Base-by-base conservation (phyloP, 1,140 invertebrate species). In the Bombus impatiens region DNA sequence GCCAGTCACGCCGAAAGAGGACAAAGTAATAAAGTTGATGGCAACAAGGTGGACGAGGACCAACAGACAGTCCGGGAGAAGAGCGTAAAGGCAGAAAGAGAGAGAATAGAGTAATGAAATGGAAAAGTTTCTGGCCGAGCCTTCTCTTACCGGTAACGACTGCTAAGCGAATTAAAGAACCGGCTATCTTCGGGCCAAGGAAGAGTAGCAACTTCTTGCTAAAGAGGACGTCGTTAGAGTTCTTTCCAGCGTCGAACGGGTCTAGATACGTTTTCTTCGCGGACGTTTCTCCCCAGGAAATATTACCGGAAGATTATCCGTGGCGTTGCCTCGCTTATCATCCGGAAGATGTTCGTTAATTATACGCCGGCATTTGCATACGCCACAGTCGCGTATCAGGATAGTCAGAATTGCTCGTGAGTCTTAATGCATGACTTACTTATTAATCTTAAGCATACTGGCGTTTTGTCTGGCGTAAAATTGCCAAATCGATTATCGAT, bases 11-110 rank as follows among this genome's bases (percentile, higher is more conserved):
- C 62, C 76, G 82, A 91, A 86, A 91, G 89, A 88, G 91, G 89
- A 93, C 91, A 92, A 92, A 93, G 92, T 93, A 93, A 93, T 93
- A 93, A 93, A 93, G 91, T 92, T 94, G 92, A 94, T 92, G 90
- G 89, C 32, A 78, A 84, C 75, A 40, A 84, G 53, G 59, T 10
- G 57, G 40, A 82, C 65, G 77, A 28, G 53, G 80, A 10, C 67
- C 67, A 47, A 57, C 28, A 77, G 47, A 28, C 42, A 78, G 47
- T 53, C 47, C 18, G 5, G 0, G 18, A 53, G 47, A 53, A 22
- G 18, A 22, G 18, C 47, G 47, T 53, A n/a, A 37, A 28, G 22
- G 35, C 10, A 5, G 22, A 40, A 1, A 15, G 71, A n/a, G 71
- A 68, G 78, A 86, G 65, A 84, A 86, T 70, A 62, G 86, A 89